Evolutionary conservation across 2,113 vertebrate genomes (phyloP).

Genomic region (Macquaria australasica): DNA sequence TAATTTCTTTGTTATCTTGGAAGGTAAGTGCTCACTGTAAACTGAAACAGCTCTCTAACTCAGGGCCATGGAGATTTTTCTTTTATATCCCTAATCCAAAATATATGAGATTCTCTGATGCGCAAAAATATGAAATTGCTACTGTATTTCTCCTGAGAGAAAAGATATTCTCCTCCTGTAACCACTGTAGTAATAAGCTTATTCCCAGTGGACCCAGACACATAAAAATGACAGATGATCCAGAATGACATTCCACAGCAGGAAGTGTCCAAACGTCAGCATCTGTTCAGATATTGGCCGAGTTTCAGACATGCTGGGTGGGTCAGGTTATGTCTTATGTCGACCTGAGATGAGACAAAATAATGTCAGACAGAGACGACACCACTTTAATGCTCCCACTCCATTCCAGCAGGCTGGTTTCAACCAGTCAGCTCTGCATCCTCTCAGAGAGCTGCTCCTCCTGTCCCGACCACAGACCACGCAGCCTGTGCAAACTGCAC

Average conservation of each 20-base stretch:
- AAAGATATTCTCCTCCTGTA: conserved; percentile 27
- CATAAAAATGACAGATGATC: conserved; percentile 50
- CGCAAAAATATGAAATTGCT: conserved; percentile 50
- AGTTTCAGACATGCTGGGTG: conserved; percentile 12
- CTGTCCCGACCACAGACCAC: conserved; percentile 45
- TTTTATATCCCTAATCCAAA: conserved; percentile 61
- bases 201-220: conserved; percentile 30
- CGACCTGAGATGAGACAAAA: conserved; percentile 23
- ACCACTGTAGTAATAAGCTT: conserved; percentile 35
- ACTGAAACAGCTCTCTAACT: conserved; percentile 26
- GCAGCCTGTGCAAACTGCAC: conserved; percentile 43
- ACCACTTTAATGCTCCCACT: conserved; percentile 18
- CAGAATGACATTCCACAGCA: conserved; percentile 2
- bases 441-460: conserved; percentile 34
- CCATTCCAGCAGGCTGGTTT: conserved; percentile 44
- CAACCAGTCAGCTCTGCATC: conserved; percentile 53
- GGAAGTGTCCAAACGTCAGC: conserved; percentile 1
- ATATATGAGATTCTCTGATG: conserved; percentile 51
- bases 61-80: not conserved
- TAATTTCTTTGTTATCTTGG: not conserved
- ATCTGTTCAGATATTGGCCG: conserved; percentile 1
- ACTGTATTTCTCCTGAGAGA: conserved; percentile 39
- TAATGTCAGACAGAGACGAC: conserved; percentile 22
- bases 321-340: not conserved
- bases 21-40: conserved; percentile 16